Percentiles rank a stretch among this genome's conserved stretches.
Evolutionary conservation across 2,113 vertebrate genomes (phyloP).

Genomic region (Nansenia antarctica): DNA sequence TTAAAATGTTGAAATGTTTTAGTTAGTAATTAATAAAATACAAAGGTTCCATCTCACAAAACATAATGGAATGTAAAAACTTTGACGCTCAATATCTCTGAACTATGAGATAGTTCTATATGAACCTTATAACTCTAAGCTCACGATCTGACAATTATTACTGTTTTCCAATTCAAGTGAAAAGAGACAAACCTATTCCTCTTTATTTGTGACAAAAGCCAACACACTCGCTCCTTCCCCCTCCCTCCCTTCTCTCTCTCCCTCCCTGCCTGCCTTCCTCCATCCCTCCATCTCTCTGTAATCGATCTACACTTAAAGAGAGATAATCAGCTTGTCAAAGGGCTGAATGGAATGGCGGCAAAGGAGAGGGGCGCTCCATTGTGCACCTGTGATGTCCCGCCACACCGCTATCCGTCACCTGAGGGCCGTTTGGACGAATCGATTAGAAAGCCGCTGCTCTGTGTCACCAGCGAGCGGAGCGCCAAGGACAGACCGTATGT

Average conservation of each 20-base stretch:
- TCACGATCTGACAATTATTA: too few species aligned
- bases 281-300: constrained; percentile 26
- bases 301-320: constrained; percentile 51
- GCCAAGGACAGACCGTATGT: constrained; percentile 6
- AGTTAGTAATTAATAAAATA: too few species aligned
- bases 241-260: constrained; percentile 1
- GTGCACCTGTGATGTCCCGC: constrained; percentile 44
- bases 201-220: background rate
- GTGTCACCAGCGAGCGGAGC: constrained; percentile 14
- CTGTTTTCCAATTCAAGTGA: too few species aligned
- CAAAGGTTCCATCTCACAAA: too few species aligned
- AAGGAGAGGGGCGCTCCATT: constrained; percentile 27
- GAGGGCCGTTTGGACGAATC: constrained; percentile 54
- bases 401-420: constrained; percentile 40
- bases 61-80: too few species aligned
- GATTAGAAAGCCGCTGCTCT: constrained; percentile 42
- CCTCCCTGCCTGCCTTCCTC: too few species aligned
- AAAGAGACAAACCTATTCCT: too few species aligned
- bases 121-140: too few species aligned
- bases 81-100: too few species aligned
- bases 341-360: constrained; percentile 47
- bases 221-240: background rate
- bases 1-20: too few species aligned
- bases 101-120: too few species aligned
- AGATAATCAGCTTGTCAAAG: constrained; percentile 64